Conservation (phyloP, 2,113 vertebrate species). For the Peromyscus californicus region DNA sequence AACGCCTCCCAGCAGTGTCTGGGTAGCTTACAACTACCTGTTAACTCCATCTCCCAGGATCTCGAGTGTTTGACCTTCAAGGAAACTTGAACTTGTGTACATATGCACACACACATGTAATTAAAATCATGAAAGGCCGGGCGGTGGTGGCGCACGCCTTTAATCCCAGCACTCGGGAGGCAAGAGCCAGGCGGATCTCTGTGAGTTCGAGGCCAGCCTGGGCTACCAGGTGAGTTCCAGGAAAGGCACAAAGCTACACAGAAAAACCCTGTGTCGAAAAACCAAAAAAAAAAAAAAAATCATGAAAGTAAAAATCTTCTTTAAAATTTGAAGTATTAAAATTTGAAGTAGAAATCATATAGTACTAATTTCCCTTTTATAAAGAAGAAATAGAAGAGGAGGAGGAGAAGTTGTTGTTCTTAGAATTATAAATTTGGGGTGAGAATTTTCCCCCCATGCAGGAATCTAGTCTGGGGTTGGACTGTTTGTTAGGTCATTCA, state of each 20-base stretch:
- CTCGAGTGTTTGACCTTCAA: neutral
- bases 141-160: no score
- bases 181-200: no score
- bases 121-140: neutral
- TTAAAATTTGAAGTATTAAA: neutral
- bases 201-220: no score
- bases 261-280: no score
- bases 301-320: neutral
- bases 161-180: no score
- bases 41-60: neutral
- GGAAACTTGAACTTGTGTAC: neutral
- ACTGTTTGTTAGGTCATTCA: constrained; percentile 74
- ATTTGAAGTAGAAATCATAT: constrained; percentile 17
- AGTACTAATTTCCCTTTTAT: constrained; percentile 54
- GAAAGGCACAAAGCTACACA: no score
- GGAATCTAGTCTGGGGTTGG: constrained; percentile 61
- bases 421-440: constrained; percentile 70
- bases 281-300: neutral
- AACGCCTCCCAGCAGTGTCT: neutral
- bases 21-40: neutral
- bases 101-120: neutral
- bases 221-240: no score
- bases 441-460: neutral
- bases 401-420: neutral
- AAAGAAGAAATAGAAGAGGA: neutral